These are phyloP conservation scores for Pararge aegeria DNA, from an alignment of 1,140 invertebrate genomes.

Conservation along the genomic window DNA sequence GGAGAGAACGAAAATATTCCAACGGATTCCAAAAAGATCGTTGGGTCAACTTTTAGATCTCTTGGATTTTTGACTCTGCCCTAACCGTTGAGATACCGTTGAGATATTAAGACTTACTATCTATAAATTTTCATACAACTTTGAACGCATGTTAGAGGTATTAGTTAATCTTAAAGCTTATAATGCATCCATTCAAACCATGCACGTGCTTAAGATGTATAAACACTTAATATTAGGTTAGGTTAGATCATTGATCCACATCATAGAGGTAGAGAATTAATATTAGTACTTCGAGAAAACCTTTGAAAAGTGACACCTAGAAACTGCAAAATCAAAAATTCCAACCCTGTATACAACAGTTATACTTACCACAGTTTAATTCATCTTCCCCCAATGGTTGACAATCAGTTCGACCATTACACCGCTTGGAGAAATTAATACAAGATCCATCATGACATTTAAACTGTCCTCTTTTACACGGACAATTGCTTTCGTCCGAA, in stretches of 20 bases:
- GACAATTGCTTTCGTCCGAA: slow-evolving; percentile 86
- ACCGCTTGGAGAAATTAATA: slow-evolving; percentile 74
- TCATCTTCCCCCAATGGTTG: slow-evolving; percentile 83
- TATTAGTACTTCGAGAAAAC: neutral
- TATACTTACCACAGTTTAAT: slow-evolving; percentile 82
- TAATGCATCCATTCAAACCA: neutral
- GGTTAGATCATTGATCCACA: too few species aligned
- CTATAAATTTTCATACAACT: too few species aligned
- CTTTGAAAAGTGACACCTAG: neutral
- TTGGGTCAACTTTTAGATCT: too few species aligned
- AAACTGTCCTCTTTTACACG: slow-evolving; percentile 77
- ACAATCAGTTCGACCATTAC: slow-evolving; percentile 82
- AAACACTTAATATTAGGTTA: neutral
- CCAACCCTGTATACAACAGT: neutral
- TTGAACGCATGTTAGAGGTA: too few species aligned
- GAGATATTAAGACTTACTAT: too few species aligned
- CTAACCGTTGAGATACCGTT: too few species aligned
- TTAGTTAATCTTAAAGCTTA: neutral
- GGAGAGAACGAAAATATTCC: too few species aligned
- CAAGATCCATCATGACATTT: slow-evolving; percentile 81
- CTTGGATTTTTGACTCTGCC: too few species aligned
- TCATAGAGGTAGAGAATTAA: neutral
- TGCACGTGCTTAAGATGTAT: neutral
- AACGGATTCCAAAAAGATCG: too few species aligned
- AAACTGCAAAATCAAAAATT: neutral